These are phyloP conservation scores for Phycodurus eques DNA, from an alignment of 2,113 vertebrate genomes.

Conservation along the genomic window DNA sequence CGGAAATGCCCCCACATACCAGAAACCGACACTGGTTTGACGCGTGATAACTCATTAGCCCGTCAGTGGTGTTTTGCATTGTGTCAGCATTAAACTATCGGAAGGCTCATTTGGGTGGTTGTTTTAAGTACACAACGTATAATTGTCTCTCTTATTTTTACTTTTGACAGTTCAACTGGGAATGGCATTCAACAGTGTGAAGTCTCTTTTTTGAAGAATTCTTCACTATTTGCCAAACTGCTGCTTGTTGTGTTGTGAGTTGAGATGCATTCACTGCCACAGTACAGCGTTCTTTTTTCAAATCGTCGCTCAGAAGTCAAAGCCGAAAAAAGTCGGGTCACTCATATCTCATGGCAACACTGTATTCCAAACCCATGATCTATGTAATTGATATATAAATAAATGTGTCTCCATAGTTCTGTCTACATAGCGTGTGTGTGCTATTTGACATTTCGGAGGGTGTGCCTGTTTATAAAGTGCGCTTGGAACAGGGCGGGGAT, in stretches of 20 bases:
- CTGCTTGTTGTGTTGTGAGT: background rate
- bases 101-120: too few relatives aligned
- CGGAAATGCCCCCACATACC: too few relatives aligned
- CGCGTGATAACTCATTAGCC: too few relatives aligned
- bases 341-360: too few relatives aligned
- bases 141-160: too few relatives aligned
- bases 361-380: background rate
- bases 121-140: too few relatives aligned
- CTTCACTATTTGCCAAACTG: background rate
- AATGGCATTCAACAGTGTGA: too few relatives aligned
- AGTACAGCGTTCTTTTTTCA: background rate
- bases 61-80: too few relatives aligned
- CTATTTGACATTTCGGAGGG: conserved; percentile 47
- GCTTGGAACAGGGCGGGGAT: conserved; percentile 65
- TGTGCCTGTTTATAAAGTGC: conserved; percentile 63
- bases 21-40: too few relatives aligned
- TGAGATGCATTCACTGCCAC: background rate
- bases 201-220: too few relatives aligned
- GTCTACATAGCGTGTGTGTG: conserved; percentile 23
- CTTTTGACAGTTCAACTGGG: too few relatives aligned
- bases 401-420: background rate
- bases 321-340: background rate
- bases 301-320: background rate
- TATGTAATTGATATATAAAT: background rate
- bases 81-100: too few relatives aligned